Percentiles rank a stretch among this genome's conserved stretches.
Conservation (phyloP, 2,888 invertebrate genomes). For the Chymomyza caudatula region DNA sequence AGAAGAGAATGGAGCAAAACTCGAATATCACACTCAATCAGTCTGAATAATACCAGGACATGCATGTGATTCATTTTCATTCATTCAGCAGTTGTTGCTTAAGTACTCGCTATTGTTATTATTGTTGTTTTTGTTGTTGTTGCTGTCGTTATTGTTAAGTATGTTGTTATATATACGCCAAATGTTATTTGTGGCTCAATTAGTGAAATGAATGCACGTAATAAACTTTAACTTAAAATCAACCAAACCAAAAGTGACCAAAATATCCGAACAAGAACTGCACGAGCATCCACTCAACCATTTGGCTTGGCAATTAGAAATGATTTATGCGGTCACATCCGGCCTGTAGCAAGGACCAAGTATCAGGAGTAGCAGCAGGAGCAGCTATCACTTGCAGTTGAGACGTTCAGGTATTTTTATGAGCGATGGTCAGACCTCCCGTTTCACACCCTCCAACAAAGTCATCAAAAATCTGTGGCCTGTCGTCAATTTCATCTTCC, state of each 20-base stretch:
- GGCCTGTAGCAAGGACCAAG: constrained; percentile 12
- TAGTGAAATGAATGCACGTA: background rate
- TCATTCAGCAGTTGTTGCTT: constrained; percentile 29
- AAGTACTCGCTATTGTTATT: background rate
- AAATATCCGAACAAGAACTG: background rate
- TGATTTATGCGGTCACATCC: constrained; percentile 64
- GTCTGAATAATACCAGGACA: background rate
- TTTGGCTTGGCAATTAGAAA: constrained; percentile 49
- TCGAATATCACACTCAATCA: background rate
- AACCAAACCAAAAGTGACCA: background rate
- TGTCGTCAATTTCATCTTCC: constrained; percentile 25
- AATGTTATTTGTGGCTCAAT: background rate
- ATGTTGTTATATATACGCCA: background rate
- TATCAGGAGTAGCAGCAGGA: background rate
- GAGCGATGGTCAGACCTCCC: constrained; percentile 12
- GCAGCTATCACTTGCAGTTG: constrained; percentile 45
- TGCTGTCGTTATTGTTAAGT: background rate
- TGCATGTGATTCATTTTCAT: constrained; percentile 43
- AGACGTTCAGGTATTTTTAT: constrained; percentile 42
- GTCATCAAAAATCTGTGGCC: constrained; percentile 55
- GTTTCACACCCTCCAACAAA: constrained; percentile 23
- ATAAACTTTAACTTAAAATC: background rate
- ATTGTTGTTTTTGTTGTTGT: background rate
- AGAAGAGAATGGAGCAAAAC: background rate
- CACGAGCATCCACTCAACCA: background rate